Percentiles rank a stretch among this genome's conserved stretches.
phyloP scores from a whole-genome alignment of 2,797 vertebrate species.

The Megalops cyprinoides region DNA sequence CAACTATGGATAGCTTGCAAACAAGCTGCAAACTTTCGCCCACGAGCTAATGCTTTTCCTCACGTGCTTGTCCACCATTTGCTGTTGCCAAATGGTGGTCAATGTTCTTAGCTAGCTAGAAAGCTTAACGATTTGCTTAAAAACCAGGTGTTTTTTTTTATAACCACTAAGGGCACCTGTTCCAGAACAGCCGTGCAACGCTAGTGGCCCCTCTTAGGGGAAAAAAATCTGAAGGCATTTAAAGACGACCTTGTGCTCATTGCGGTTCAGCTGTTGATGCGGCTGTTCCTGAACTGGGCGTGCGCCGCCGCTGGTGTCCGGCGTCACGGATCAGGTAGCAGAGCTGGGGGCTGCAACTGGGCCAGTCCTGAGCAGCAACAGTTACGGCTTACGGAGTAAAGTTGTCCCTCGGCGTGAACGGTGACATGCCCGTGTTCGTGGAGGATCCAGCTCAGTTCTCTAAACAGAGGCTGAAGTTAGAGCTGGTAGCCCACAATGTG shows the following conservation, averaged over 20 bases:
- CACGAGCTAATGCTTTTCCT: too few relatives aligned
- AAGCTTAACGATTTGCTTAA: too few relatives aligned
- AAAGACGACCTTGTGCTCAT: neutral
- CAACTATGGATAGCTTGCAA: neutral
- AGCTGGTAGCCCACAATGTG: conserved; percentile 70
- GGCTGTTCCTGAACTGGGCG: too few relatives aligned
- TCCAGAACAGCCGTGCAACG: neutral
- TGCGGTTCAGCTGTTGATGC: conserved; percentile 18
- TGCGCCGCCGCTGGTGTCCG: neutral
- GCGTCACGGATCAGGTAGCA: neutral
- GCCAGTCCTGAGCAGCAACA: neutral
- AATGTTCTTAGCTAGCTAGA: too few relatives aligned
- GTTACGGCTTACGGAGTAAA: neutral
- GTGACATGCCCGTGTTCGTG: conserved; percentile 68
- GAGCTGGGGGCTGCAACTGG: neutral
- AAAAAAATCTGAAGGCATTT: neutral
- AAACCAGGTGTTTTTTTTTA: neutral
- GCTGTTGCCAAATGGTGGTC: too few relatives aligned
- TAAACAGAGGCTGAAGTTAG: conserved; percentile 69
- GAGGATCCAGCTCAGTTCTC: conserved; percentile 67
- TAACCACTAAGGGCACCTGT: neutral
- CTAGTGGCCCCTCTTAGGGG: neutral
- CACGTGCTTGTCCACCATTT: neutral
- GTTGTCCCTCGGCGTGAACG: neutral
- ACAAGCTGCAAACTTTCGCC: neutral